Base-by-base conservation (phyloP, 2,797 vertebrate species). In the Aldrovandia affinis region DNA sequence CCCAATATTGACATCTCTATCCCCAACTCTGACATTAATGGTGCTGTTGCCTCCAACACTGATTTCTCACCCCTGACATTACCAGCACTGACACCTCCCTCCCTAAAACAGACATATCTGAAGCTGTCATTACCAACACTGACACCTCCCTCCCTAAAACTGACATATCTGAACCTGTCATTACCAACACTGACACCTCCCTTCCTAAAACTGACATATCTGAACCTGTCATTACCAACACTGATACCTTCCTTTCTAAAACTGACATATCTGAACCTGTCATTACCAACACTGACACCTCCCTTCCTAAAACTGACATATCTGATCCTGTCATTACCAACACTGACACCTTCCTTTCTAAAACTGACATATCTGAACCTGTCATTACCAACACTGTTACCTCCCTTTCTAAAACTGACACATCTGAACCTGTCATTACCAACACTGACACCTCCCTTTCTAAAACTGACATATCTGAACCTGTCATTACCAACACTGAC, bases 291-390 rank as follows among this genome's bases (percentile, higher is more conserved):
- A n/a, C 7, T 77, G 20, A 42, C 22, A 7, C 28, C 8, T 39
- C 22, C 6, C 9, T 44, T 22, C 73, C 73, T 20, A 77, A 22
- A 6, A 36, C 65, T 14, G 59, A 44, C 81, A 14, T 59, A 36
- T 28, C 77, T 75, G 73, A 80, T 50, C 85, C 78, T 81, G 78
- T 79, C 10, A 57, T 75, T 20, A 12, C 55, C 54, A 61, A 22
- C 33, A 59, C 7, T 57, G 36, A 42, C 36, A 22, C 5, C 36
- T 25, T 18, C 18, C 36, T 47, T 25, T 6, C 28, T 44, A 44
- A n/a, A 22, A 47, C 75, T 78, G 57, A 54, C 55, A 25, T 47
- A 5, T 63, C 55, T 83, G 73, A 61, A 10, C 10, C 80, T 22
- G 3, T 9, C 47, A 20, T 7, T 18, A 9, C 4, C 22, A 77